Base-by-base conservation (phyloP, 2,888 invertebrate species). In the Sminthurinus aureus region DNA sequence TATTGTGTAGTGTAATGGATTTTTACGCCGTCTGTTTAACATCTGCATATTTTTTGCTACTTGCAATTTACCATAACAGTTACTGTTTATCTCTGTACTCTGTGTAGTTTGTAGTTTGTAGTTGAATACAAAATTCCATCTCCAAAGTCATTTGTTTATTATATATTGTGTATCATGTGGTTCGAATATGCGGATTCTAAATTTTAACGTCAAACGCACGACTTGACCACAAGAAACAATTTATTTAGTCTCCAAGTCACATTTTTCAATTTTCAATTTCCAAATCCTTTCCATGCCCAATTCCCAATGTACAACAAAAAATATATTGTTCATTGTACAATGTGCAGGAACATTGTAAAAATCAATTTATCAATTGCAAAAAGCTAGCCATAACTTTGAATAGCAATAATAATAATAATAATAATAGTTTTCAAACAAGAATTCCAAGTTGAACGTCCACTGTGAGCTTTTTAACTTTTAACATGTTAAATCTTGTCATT, bases 151-250 rank as follows among this genome's bases (percentile, higher is more conserved):
- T n/a, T n/a, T n/a, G n/a, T n/a, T n/a, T n/a, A n/a, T n/a, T n/a
- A n/a, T n/a, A n/a, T n/a, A n/a, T n/a, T n/a, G n/a, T n/a, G n/a
- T n/a, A n/a, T n/a, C n/a, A n/a, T n/a, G n/a, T n/a, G n/a, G n/a
- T n/a, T n/a, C n/a, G n/a, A n/a, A n/a, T n/a, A n/a, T 38, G 38
- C 38, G 6, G 6, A 38, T 9, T 8, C 67, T 67, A 38, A 38
- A 38, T 9, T 8, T 20, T 67, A 67, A 67, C 67, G n/a, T 67
- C 12, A 20, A 22, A 67, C 67, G 67, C 67, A 67, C 20, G 67
- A 67, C 67, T 67, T 67, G n/a, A n/a, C 22, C 67, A n/a, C n/a
- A 67, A 20, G 67, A 67, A 67, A 67, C 22, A n/a, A 67, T 67
- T 67, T 67, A 38, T 38, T 38, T 38, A 38, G 38, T 38, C 1